These are phyloP conservation scores for Struthidea cinerea DNA, from an alignment of 2,113 vertebrate species.

Conservation along the genomic window DNA sequence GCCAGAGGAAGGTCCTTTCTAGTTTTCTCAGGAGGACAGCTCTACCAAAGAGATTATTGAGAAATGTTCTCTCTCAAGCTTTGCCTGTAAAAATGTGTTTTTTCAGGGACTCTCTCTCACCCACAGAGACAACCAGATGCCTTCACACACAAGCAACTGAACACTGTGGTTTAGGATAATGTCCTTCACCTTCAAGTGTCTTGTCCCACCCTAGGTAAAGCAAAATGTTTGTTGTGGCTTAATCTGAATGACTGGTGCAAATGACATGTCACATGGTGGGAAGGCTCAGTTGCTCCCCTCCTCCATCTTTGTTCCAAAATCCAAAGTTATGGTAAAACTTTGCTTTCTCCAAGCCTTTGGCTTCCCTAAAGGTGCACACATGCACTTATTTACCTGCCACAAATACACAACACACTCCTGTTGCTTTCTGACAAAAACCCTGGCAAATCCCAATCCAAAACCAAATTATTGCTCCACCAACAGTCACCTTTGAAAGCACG, in stretches of 20 bases:
- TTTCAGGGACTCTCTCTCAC: not conserved
- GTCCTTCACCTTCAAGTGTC: not conserved
- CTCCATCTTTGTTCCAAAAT: not conserved
- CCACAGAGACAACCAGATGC: not conserved
- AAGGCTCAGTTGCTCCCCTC: not conserved
- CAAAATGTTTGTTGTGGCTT: not conserved
- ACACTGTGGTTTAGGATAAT: not conserved
- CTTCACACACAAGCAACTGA: not conserved
- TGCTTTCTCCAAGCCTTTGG: not conserved
- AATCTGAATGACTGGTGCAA: not conserved
- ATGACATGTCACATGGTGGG: accelerated
- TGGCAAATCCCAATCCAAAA: not conserved
- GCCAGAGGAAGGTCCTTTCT: conserved; percentile 3
- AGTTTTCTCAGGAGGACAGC: conserved; percentile 22
- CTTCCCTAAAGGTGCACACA: not conserved
- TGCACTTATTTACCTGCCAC: not conserved
- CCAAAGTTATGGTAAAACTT: not conserved
- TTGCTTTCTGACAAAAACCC: not conserved
- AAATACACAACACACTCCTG: not conserved
- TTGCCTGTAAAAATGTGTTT: not conserved
- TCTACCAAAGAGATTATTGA: conserved; percentile 13
- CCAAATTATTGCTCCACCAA: not conserved
- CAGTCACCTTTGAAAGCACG: not conserved
- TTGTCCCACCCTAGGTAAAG: not conserved
- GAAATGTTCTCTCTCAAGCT: conserved; percentile 34